Percentiles rank a stretch among this genome's conserved stretches.
phyloP scores from a whole-genome alignment of 2,113 vertebrate species.

The Alosa alosa region DNA sequence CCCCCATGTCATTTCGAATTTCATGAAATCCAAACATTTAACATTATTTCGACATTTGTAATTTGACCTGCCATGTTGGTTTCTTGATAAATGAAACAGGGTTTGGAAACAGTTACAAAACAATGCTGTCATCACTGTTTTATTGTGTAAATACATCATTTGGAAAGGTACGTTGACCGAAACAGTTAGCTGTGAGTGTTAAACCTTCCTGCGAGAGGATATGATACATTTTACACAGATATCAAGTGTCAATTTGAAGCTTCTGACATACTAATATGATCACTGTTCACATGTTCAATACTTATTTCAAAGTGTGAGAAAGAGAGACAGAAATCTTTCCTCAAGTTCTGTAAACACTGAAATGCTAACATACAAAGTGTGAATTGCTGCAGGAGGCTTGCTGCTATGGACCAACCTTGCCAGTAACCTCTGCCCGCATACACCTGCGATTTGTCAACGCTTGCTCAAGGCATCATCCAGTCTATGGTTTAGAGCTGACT shows the following conservation, averaged over 20 bases:
- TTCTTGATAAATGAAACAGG: not conserved
- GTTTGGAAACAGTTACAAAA: slow-evolving; percentile 37
- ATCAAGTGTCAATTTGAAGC: not conserved
- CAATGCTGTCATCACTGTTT: slow-evolving; percentile 41
- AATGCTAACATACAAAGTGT: not conserved
- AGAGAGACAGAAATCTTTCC: not conserved
- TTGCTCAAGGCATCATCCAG: not conserved
- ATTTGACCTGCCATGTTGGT: not conserved
- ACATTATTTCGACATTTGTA: not conserved
- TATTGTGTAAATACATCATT: slow-evolving; percentile 51
- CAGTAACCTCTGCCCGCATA: not conserved
- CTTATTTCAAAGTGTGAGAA: not conserved
- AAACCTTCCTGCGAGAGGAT: slow-evolving; percentile 29
- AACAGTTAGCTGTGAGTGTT: slow-evolving; percentile 24
- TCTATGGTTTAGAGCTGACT: not conserved
- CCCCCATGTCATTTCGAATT: not conserved
- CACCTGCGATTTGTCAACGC: slow-evolving; percentile 5
- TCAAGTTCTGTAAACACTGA: not conserved
- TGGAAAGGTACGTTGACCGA: slow-evolving; percentile 38
- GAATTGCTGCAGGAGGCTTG: not conserved
- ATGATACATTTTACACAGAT: not conserved
- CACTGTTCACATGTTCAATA: not conserved
- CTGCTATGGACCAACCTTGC: not conserved
- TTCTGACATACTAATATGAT: not conserved
- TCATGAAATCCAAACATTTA: not conserved